Conservation (phyloP, 2,888 invertebrate genomes). For the Geophilus truncorum region DNA sequence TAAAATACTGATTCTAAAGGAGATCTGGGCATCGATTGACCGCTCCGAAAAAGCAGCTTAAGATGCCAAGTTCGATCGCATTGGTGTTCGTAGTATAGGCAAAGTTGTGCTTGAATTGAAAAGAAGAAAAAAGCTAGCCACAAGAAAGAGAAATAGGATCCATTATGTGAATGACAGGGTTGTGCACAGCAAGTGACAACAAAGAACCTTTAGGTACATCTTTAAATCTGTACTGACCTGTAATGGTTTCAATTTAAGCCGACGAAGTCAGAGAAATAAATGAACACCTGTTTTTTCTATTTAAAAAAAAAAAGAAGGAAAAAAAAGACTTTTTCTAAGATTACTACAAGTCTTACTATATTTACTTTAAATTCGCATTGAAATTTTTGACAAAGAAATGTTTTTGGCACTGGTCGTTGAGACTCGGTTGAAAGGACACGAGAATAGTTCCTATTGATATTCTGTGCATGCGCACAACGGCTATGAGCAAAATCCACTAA, state of each 20-base stretch:
- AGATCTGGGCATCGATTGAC: constrained; percentile 6
- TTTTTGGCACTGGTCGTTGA: not conserved
- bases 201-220: not conserved
- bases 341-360: not conserved
- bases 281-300: not conserved
- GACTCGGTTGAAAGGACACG: not conserved
- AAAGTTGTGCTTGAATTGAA: not conserved
- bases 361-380: not conserved
- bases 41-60: not conserved
- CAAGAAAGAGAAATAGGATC: not conserved
- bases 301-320: too few relatives aligned
- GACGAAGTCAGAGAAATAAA: not conserved
- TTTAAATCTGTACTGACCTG: not conserved
- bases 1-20: not conserved
- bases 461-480: not conserved
- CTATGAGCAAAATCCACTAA: not conserved
- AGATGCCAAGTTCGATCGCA: constrained; percentile 7
- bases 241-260: not conserved
- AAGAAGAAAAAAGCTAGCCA: not conserved
- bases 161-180: constrained; percentile 19
- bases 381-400: not conserved
- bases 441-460: not conserved
- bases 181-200: not conserved
- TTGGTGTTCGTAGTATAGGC: not conserved
- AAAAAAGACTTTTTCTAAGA: not conserved